Conservation (phyloP, 2,797 vertebrate genomes). For the Manis javanica region DNA sequence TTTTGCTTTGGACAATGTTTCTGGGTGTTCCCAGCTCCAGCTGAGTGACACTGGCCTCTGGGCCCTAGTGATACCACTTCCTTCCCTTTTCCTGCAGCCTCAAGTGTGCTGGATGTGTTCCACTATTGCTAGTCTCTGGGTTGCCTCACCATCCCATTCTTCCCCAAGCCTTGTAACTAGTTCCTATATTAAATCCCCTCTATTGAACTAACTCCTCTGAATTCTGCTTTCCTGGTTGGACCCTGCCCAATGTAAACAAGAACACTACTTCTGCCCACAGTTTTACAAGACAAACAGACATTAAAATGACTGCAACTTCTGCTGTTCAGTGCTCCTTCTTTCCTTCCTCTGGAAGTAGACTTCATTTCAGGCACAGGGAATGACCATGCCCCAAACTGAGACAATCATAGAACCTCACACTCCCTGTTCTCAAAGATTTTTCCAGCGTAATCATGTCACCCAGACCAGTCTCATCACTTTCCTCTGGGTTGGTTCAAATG, state of each 20-base stretch:
- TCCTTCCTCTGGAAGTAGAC: background rate
- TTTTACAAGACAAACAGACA: background rate
- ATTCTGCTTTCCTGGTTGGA: background rate
- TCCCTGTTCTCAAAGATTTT: background rate
- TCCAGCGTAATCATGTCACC: background rate
- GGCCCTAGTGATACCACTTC: background rate
- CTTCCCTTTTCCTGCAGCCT: background rate
- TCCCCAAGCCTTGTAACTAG: background rate
- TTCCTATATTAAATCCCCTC: background rate
- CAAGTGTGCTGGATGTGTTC: background rate
- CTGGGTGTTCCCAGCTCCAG: background rate
- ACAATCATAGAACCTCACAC: background rate
- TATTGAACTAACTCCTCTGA: background rate
- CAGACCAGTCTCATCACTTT: background rate
- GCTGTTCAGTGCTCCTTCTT: background rate
- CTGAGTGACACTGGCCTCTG: background rate
- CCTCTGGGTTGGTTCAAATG: background rate
- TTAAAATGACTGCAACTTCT: background rate
- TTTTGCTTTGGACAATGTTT: background rate
- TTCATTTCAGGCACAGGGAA: background rate
- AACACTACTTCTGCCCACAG: background rate
- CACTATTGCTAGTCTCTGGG: background rate
- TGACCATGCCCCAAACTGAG: background rate
- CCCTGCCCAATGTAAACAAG: background rate
- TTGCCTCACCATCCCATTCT: background rate